Evolutionary conservation across 2,113 vertebrate genomes (phyloP), one percentile per base, ranked within the genome.

Genomic region (Cathartes aura): DNA sequence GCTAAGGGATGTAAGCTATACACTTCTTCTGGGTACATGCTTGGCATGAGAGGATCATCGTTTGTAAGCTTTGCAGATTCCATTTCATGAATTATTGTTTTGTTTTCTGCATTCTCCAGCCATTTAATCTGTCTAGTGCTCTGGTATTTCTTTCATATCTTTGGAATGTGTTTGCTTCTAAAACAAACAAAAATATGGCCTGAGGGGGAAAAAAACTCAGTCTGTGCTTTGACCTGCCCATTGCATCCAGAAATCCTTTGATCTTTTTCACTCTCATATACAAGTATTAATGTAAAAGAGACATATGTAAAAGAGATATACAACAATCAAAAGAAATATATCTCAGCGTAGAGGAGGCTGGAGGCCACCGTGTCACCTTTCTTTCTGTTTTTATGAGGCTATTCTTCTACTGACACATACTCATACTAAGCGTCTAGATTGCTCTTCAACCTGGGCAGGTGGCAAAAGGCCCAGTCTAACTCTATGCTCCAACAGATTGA

Each of bases 111-210:
- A 76, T 88, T 90, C 58, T 72, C 43, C 62, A 68, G 18, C 15
- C 62, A 62, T 76, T 80, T 92, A 86, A 90, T 93, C 40, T 72
- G 59, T 59, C 68, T 88, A 20, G 23, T 40, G 47, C 59, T 81
- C 73, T 73, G 62, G 48, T 24, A 80, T 95, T 90, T 94, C 36
- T 91, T 93, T 90, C 60, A 92, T 94, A 87, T 66, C 42, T 55
- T 92, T 81, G 90, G 85, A 94, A 97, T 89, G 62, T 50, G 5
- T 86, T 90, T 92, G 12, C 72, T 90, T 80, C 72, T 90, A 86
- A 89, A 90, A 19, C 26, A 92, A 87, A 86, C 11, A 66, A 12
- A 88, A 86, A 55, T 53, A 76, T 16, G 20, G 32, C 55, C 67
- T 19, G 26, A 32, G 50, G 30, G 21, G 6, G 6, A 1, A 5